These are phyloP conservation scores for Hyla sarda DNA, from an alignment of 2,113 vertebrate species.

Conservation along the genomic window DNA sequence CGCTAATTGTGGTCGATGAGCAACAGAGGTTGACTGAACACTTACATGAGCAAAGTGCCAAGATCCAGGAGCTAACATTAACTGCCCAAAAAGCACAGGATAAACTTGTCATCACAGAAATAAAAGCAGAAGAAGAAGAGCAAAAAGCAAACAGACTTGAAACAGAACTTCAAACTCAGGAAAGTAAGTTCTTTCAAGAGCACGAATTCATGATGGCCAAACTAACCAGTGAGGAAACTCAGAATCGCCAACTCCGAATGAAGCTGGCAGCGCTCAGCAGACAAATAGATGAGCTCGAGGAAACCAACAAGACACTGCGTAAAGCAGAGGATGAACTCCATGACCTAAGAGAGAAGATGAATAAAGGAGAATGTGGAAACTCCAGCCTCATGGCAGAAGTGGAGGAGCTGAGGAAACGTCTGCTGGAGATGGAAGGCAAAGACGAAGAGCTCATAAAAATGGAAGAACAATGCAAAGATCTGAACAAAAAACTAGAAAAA, in stretches of 20 bases:
- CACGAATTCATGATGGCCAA: conserved; percentile 91
- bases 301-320: conserved; percentile 90
- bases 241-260: conserved; percentile 88
- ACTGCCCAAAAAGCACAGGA: conserved; percentile 78
- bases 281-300: conserved; percentile 92
- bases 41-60: conserved; percentile 82
- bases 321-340: conserved; percentile 94
- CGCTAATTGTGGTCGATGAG: conserved; percentile 95
- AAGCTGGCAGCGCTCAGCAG: conserved; percentile 88
- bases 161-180: conserved; percentile 80
- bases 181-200: conserved; percentile 78
- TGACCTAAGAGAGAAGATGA: conserved; percentile 91
- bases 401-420: conserved; percentile 88
- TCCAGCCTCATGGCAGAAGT: conserved; percentile 86
- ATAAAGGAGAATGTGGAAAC: conserved; percentile 87
- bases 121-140: conserved; percentile 82
- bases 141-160: conserved; percentile 84
- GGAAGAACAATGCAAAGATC: conserved; percentile 93
- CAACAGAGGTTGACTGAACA: conserved; percentile 89
- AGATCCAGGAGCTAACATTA: conserved; percentile 83
- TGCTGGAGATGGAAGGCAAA: conserved; percentile 97
- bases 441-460: conserved; percentile 93
- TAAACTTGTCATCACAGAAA: conserved; percentile 81
- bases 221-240: conserved; percentile 89
- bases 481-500: conserved; percentile 91